Conservation (phyloP, 1,140 invertebrate genomes). For the Choristoneura fumiferana region DNA sequence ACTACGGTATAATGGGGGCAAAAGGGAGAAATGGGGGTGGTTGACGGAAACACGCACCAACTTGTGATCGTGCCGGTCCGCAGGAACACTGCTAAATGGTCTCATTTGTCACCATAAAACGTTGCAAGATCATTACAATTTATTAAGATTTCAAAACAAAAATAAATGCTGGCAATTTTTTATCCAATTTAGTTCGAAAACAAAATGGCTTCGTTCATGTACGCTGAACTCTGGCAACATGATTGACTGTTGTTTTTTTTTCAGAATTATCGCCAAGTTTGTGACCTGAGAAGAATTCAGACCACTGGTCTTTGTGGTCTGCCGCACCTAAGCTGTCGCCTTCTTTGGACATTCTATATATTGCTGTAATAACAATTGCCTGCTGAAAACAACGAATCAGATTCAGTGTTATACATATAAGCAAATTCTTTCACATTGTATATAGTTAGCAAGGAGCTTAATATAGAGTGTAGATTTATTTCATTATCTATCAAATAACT, state of each 20-base stretch:
- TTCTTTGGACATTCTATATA: background rate
- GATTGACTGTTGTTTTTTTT: conserved; percentile 16
- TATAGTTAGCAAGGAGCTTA: conserved; percentile 9
- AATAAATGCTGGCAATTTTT: background rate
- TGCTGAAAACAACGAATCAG: background rate
- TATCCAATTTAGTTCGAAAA: no score
- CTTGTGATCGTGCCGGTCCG: background rate
- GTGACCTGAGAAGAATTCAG: conserved; percentile 42
- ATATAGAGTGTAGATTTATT: background rate
- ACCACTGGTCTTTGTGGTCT: conserved; percentile 43
- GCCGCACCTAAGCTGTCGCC: conserved; percentile 19
- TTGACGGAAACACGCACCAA: no score
- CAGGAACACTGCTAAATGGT: background rate
- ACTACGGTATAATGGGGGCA: no score
- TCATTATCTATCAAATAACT: background rate
- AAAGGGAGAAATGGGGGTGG: no score
- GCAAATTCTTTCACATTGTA: background rate
- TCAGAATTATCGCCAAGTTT: conserved; percentile 41
- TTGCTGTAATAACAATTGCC: background rate
- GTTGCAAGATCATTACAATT: background rate
- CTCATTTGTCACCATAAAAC: background rate
- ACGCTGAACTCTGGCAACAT: no score
- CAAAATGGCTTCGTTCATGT: no score
- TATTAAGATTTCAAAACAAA: background rate
- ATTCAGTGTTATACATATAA: background rate